Evolutionary conservation across 2,888 invertebrate genomes (phyloP), one percentile per base, ranked within the genome.

Genomic region (Anthophora plumipes): DNA sequence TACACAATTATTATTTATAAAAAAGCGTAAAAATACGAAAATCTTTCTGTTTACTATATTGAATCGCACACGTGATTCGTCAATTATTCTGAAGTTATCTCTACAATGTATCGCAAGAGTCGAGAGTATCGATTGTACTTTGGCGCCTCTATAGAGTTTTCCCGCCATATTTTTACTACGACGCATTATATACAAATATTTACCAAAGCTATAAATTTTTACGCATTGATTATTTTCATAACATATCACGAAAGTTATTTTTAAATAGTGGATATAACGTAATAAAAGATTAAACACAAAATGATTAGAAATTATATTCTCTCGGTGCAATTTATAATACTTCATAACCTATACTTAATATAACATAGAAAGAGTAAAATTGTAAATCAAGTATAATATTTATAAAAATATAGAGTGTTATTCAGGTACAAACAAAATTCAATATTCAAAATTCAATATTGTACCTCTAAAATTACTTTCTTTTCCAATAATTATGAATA

Each of bases 41-140:
- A 14, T 52, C 25, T 3, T 41, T 0, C 7, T 7, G 25, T 14
- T 8, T 6, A 11, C 7, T 9, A 11, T n/a, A 46, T 12, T 14
- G 12, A 63, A 46, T 61, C 1, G 9, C 46, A 25, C 17, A 11
- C 11, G 4, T 6, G 20, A 37, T 69, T 48, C 17, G 3, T 48
- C 12, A 17, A 69, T 59, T 39, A 7, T 48, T 50, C 43, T 54
- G 63, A 71, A 71, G 17, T 43, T 63, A 17, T 43, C 43, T 8
- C 43, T 17, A 20, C 12, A 14, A 43, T n/a, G 6, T 31, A 54
- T 63, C 54, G 43, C n/a, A 70, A 41, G 0, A 0, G 22, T 71
- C 43, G 54, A 54, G 43, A 43, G 22, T 54, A 71, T 63, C 41
- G 71, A 61, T 41, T 71, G 8, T 60, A 71, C 43, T 25, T 60